These are phyloP conservation scores for Tapirus terrestris DNA, from an alignment of 2,113 vertebrate genomes.

Conservation along the genomic window DNA sequence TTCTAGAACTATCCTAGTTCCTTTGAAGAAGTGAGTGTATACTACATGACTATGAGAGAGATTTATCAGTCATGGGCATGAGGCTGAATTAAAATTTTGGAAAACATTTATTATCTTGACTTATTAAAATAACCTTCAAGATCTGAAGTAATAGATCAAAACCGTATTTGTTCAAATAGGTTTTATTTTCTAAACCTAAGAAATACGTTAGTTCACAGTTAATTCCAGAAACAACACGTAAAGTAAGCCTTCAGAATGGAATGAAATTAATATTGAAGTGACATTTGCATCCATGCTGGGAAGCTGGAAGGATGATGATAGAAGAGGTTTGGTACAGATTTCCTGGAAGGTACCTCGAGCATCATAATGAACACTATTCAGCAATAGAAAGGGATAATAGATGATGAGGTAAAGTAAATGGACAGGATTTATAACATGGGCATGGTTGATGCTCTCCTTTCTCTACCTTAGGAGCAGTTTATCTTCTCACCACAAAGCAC, in stretches of 20 bases:
- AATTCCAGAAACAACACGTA: not conserved
- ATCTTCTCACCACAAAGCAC: not conserved
- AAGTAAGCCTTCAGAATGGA: not conserved
- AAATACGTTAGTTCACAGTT: not conserved
- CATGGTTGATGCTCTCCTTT: too few species aligned
- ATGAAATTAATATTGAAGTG: not conserved
- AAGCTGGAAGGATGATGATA: not conserved
- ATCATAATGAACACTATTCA: not conserved
- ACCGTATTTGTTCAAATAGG: not conserved
- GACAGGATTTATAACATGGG: not conserved
- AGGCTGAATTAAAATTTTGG: not conserved
- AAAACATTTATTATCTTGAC: not conserved
- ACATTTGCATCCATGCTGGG: not conserved
- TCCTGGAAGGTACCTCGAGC: not conserved
- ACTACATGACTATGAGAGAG: not conserved
- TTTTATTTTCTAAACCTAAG: not conserved
- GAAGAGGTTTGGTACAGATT: not conserved
- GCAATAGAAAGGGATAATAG: not conserved
- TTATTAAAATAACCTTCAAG: not conserved
- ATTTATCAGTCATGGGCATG: not conserved
- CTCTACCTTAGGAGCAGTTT: too few species aligned
- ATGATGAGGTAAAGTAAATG: not conserved
- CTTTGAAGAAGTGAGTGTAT: not conserved
- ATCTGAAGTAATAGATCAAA: not conserved
- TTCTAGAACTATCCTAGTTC: not conserved